Conservation (phyloP, 1,140 invertebrate species). For the Drosophila parabipectinata region DNA sequence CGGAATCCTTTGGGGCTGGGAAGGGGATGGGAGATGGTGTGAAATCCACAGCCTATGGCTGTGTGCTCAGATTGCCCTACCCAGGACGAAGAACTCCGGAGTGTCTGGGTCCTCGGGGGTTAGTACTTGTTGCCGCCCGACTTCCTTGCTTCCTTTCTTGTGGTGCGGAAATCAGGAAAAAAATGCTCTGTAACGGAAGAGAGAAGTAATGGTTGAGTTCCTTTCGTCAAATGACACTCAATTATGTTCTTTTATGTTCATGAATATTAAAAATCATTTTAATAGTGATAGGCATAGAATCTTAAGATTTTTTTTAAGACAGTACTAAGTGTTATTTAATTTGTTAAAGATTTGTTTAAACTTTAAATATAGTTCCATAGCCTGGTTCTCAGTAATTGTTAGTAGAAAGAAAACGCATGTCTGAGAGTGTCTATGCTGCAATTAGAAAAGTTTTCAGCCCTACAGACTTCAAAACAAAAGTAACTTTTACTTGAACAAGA, state of each 20-base stretch:
- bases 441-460: slow-evolving; percentile 66
- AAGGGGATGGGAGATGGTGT: slow-evolving; percentile 3
- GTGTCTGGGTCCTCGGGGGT: not conserved
- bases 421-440: slow-evolving; percentile 62
- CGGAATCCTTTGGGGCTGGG: slow-evolving; percentile 15
- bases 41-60: slow-evolving; percentile 64
- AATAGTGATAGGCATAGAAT: not conserved
- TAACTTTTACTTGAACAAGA: not conserved
- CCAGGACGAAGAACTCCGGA: not conserved
- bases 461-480: slow-evolving; percentile 41
- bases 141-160: slow-evolving; percentile 9
- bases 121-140: slow-evolving; percentile 56
- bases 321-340: too few relatives aligned
- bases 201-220: slow-evolving; percentile 26
- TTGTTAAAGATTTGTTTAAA: not conserved
- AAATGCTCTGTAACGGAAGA: slow-evolving; percentile 6
- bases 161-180: slow-evolving; percentile 35
- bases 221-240: slow-evolving; percentile 17
- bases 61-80: slow-evolving; percentile 54
- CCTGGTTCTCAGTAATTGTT: slow-evolving; percentile 7
- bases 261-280: not conserved
- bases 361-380: slow-evolving; percentile 9
- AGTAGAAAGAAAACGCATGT: slow-evolving; percentile 23
- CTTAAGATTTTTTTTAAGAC: too few relatives aligned
- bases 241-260: not conserved